Evolutionary conservation across 2,797 vertebrate genomes (phyloP), one percentile per base, ranked within the genome.

Genomic region (Silurus aristotelis): DNA sequence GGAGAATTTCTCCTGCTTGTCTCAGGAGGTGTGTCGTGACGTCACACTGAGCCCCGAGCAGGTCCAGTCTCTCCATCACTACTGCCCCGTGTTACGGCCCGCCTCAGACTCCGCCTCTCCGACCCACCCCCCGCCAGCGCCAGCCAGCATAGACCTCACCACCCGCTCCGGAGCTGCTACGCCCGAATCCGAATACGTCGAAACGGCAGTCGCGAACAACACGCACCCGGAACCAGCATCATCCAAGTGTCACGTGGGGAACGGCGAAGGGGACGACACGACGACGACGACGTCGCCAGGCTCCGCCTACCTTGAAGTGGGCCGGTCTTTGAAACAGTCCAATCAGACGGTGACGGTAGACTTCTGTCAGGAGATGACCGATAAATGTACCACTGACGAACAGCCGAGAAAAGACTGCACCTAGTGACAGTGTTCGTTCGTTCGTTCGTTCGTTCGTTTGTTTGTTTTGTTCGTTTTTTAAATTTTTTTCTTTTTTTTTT

Each of bases 351-450:
- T 99, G 88, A 99, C 98, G 0, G 97, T 99, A 89, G 98, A 99
- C 94, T 99, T 99, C 93, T 99, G 98, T 95, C 98, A 99, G 94
- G 98, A 99, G 95, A 99, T 99, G 98, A 98, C 98, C 91, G 98
- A 99, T 91, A 99, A 99, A 95, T 99, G 98, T 96, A 99, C 98
- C 85, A 99, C 98, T 77, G 98, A 99, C 58, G 98, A 99, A 93
- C 98, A 98, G 90, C 98, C 98, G 80, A 96, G 96, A 92, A 99
- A 97, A 94, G 98, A 99, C 94, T 97, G 95, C 88, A 94, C 96
- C 91, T 96, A 97, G 95, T 95, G 95, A 94, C 87, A 85, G 68
- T 83, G 90, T 87, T 85, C 84, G 7, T 15, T 43, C 20, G 17
- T 78, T 76, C 15, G 6, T 56, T 76, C 19, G 3, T 58, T 77